Evolutionary conservation across 2,113 vertebrate genomes (phyloP), one percentile per base, ranked within the genome.

Genomic region (Leptobrachium ailaonicum): DNA sequence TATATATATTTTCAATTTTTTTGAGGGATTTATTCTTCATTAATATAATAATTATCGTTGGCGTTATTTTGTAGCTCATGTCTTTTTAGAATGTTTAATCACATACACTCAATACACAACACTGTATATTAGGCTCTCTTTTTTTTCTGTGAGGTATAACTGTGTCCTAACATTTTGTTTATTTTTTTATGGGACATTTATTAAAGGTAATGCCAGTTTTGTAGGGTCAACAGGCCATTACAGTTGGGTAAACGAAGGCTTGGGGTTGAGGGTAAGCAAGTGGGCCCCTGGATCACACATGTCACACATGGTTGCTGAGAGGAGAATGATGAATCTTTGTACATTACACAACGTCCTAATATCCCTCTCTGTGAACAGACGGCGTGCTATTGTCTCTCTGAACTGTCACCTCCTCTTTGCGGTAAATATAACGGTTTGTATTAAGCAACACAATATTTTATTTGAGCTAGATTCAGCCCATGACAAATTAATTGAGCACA

Each of bases 191-290:
- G 41, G 42, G 66, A 70, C 69, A 69, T 32, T 70, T 60, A 77
- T 60, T 42, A 9, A 77, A 77, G 62, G 68, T 60, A 60, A 32
- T 60, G 11, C 53, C 8, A 60, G 66, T 40, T n/a, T 77, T 69
- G 13, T 70, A 70, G 66, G 66, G 66, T 60, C 62, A 70, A 70
- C 76, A 60, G 66, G 41, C 66, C 60, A 77, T 77, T 77, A 77
- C 66, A 77, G 66, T 77, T 70, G 66, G 53, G 32, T 70, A 60
- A 77, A 77, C 53, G 11, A 13, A 77, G 41, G 12, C 76, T 60
- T 60, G 58, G 54, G 76, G 76, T 32, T 32, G 20, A 32, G 64
- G 75, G 75, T 76, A 68, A 76, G 68, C 50, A n/a, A 41, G 68
- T 6, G 42, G 41, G 66, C 42, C 64, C 13, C 41, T 77, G 10